Percentiles rank a stretch among this genome's conserved stretches.
phyloP scores from a whole-genome alignment of 2,797 vertebrate genomes.

The Gymnoscopelus microlampas region DNA sequence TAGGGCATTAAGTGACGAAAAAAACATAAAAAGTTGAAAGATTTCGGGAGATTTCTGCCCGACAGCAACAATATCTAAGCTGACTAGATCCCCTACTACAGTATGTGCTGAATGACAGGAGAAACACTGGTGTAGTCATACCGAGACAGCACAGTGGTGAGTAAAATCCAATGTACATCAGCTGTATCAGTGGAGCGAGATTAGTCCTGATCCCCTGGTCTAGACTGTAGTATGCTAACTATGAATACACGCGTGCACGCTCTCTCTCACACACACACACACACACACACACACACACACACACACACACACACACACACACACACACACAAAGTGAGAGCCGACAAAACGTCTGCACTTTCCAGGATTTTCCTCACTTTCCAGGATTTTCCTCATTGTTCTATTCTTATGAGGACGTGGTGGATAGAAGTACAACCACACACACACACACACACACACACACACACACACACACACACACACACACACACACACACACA shows the following conservation, averaged over 20 bases:
- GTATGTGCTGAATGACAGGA: no score
- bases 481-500: constrained; percentile 2
- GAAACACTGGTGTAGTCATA: constrained; percentile 4
- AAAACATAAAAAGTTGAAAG: no score
- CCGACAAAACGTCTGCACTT: no score
- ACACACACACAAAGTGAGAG: background rate
- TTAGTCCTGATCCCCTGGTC: constrained; percentile 76
- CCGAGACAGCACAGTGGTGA: constrained; percentile 15
- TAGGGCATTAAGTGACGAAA: no score
- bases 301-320: constrained; percentile 16
- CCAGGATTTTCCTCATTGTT: no score
- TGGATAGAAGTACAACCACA: background rate
- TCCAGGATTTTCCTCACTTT: no score
- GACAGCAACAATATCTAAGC: no score
- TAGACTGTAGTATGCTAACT: constrained; percentile 69
- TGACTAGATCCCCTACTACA: no score
- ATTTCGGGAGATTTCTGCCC: no score
- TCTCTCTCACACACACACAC: constrained; percentile 12
- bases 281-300: constrained; percentile 7
- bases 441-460: background rate
- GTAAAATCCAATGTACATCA: constrained; percentile 59
- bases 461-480: background rate
- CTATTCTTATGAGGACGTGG: no score
- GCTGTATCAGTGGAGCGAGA: constrained; percentile 69
- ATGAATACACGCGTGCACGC: constrained; percentile 34